These are phyloP conservation scores for Poeciliopsis infans DNA, from an alignment of 2,797 vertebrate genomes.

Conservation along the genomic window DNA sequence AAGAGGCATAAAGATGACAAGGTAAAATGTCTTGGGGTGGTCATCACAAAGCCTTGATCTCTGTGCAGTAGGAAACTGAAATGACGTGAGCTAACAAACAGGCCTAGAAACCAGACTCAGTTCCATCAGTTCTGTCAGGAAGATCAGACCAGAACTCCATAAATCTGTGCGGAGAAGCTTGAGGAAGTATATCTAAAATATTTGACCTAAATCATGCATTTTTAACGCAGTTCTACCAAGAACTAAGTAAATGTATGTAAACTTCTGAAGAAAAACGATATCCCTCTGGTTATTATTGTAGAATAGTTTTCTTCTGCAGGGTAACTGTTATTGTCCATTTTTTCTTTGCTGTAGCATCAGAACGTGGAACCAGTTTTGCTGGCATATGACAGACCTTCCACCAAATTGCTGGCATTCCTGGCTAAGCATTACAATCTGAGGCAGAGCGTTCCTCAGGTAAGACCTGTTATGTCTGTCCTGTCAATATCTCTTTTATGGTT, in stretches of 20 bases:
- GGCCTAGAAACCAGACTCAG: background rate
- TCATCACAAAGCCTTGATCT: background rate
- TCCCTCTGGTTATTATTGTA: background rate
- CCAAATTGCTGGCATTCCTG: slow-evolving; percentile 89
- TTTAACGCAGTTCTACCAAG: background rate
- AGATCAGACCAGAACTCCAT: background rate
- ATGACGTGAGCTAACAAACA: background rate
- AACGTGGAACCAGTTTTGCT: slow-evolving; percentile 84
- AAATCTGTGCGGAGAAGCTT: background rate
- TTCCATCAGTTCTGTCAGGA: too few species aligned
- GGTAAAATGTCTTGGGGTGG: background rate
- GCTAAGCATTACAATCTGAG: slow-evolving; percentile 86
- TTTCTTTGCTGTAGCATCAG: slow-evolving; percentile 81
- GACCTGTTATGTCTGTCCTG: background rate
- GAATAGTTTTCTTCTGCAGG: background rate
- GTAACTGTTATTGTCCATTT: background rate
- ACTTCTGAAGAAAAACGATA: background rate
- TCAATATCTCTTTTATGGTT: background rate
- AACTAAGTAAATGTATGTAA: background rate
- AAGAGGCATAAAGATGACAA: too few species aligned
- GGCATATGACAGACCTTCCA: slow-evolving; percentile 91
- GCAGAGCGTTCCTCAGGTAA: slow-evolving; percentile 90
- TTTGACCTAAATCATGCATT: background rate
- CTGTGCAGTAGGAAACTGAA: background rate
- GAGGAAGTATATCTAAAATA: background rate